These are phyloP conservation scores for Bradypodion ventrale DNA, from an alignment of 2,797 vertebrate species.

Conservation along the genomic window DNA sequence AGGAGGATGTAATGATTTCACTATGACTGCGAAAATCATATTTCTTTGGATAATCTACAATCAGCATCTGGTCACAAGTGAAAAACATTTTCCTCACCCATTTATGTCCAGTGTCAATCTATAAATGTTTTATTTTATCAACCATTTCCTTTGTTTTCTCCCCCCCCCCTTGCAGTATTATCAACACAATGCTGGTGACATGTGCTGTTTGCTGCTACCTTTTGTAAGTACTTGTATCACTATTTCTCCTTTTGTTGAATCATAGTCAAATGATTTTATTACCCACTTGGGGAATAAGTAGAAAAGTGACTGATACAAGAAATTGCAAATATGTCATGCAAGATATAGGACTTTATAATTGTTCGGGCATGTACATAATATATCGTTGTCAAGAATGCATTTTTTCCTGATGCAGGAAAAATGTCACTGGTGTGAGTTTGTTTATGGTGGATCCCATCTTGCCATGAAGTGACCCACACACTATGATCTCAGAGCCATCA, in stretches of 20 bases:
- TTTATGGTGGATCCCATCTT: too few relatives aligned
- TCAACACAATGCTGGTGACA: slow-evolving; percentile 95
- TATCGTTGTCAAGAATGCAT: too few relatives aligned
- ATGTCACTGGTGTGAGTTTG: too few relatives aligned
- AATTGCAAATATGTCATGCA: not conserved
- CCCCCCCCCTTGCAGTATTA: slow-evolving; percentile 83
- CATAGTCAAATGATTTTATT: not conserved
- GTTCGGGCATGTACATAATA: too few relatives aligned
- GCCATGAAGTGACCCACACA: too few relatives aligned
- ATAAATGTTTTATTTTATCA: slow-evolving; percentile 37
- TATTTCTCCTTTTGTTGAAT: not conserved
- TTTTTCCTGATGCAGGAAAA: too few relatives aligned
- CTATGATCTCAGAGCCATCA: too few relatives aligned
- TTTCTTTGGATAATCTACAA: slow-evolving; percentile 47
- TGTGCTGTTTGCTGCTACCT: slow-evolving; percentile 97
- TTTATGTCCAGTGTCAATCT: accelerated
- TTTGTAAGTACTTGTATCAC: slow-evolving; percentile 95
- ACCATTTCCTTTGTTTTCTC: slow-evolving; percentile 35
- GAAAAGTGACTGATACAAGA: not conserved
- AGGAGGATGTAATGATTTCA: not conserved
- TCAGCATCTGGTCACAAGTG: slow-evolving; percentile 27
- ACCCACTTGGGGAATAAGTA: not conserved
- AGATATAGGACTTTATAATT: not conserved
- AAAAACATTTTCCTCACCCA: not conserved
- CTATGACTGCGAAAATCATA: slow-evolving; percentile 1